Conservation (phyloP, 2,797 vertebrate species). For the Phrynocephalus forsythii region DNA sequence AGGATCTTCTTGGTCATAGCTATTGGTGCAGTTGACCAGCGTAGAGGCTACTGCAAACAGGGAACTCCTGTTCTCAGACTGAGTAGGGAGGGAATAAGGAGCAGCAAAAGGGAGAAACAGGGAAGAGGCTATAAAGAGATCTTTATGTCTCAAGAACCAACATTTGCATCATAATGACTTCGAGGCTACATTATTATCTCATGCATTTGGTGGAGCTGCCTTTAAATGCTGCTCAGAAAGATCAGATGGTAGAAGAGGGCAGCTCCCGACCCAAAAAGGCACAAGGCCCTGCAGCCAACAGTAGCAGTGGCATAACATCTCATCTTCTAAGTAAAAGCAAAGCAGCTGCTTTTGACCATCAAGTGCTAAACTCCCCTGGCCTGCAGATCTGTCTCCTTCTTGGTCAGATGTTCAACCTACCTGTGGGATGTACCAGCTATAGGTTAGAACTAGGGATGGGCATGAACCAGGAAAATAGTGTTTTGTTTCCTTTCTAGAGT, state of each 20-base stretch:
- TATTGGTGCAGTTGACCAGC: constrained; percentile 97
- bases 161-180: background rate
- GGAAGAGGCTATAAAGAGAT: background rate
- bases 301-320: no score
- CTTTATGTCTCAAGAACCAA: background rate
- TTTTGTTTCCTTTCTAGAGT: no score
- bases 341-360: background rate
- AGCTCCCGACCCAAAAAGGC: background rate
- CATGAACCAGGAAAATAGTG: no score
- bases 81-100: background rate
- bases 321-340: background rate
- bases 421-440: no score
- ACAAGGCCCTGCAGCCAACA: background rate
- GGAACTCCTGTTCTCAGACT: constrained; percentile 95
- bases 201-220: no score
- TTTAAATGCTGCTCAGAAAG: background rate
- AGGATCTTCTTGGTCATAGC: constrained; percentile 92
- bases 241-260: background rate
- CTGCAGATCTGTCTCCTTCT: no score
- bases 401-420: no score
- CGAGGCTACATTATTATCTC: background rate
- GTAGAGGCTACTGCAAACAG: constrained; percentile 94
- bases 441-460: background rate
- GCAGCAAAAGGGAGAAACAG: no score
- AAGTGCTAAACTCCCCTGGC: no score